Base-by-base conservation (phyloP, 1,140 invertebrate species). In the Leptoteleia sp. region DNA sequence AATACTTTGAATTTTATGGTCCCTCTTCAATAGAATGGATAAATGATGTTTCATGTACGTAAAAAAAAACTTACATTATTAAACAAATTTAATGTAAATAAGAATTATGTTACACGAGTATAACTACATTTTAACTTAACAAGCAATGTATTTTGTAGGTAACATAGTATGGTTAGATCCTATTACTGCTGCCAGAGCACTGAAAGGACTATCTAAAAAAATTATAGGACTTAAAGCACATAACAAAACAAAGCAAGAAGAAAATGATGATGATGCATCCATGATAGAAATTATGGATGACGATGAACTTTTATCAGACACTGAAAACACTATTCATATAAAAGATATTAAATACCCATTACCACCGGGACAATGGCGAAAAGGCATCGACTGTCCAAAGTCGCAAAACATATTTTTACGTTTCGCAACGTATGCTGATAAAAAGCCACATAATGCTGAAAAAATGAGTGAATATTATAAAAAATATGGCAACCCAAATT, bases 11-110 rank as follows among this genome's bases (percentile, higher is more conserved):
- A 84, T 91, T 93, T 72, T 95, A 93, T 89, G 91, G 91, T 54
- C 94, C 95, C 29, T 88, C 92, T 3, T 91, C 92, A 1, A 91
- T 96, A 33, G 95, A 96, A 88, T 96, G 94, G 94, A 93, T 96
- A 55, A 94, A 94, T 91, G 93, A 95, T 85, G 87, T 90, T 52
- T 94, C 94, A 62, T 96, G 95, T 94, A 90, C 87, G 90, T 45
- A 62, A 33, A n/a, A n/a, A n/a, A 1, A 29, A n/a, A n/a, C n/a
- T n/a, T n/a, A n/a, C n/a, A n/a, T n/a, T n/a, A n/a, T n/a, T n/a
- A n/a, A n/a, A n/a, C n/a, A n/a, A n/a, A n/a, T n/a, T n/a, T n/a
- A n/a, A n/a, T n/a, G n/a, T n/a, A n/a, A n/a, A n/a, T n/a, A n/a
- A n/a, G n/a, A n/a, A n/a, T n/a, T n/a, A n/a, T n/a, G n/a, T n/a